Conservation (phyloP, 2,888 invertebrate genomes). For the Athrips mouffetella region DNA sequence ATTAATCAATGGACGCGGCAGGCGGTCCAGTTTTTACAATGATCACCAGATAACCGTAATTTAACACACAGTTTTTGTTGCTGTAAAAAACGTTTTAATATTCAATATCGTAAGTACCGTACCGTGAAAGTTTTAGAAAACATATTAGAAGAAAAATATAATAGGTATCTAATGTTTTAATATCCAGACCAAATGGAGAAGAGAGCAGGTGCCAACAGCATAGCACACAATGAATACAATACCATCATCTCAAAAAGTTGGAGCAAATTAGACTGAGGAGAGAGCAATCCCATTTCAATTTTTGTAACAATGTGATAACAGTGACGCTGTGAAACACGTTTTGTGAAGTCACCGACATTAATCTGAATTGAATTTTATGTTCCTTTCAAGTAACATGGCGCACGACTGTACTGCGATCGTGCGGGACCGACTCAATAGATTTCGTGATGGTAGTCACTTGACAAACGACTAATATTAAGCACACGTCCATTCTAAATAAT, state of each 20-base stretch:
- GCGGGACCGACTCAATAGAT: conserved; percentile 42
- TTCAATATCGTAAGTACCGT: too few relatives aligned
- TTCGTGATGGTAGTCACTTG: conserved; percentile 48
- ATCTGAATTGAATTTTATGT: conserved; percentile 39
- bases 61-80: neutral
- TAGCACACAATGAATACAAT: neutral
- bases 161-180: neutral
- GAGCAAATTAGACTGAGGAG: conserved; percentile 23
- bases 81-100: neutral
- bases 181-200: neutral
- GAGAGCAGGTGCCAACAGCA: neutral
- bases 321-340: conserved; percentile 27
- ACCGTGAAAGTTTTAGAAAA: too few relatives aligned
- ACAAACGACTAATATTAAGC: conserved; percentile 31
- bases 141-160: too few relatives aligned
- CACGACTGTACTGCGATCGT: conserved; percentile 41
- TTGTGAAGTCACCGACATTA: conserved; percentile 35
- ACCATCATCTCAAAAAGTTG: conserved; percentile 26
- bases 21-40: conserved; percentile 6
- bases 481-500: conserved; percentile 18
- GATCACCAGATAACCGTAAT: neutral
- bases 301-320: conserved; percentile 26
- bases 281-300: conserved; percentile 27
- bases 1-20: neutral
- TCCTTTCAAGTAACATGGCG: conserved; percentile 39